Base-by-base conservation (phyloP, 2,888 invertebrate genomes). In the Polydrusus tereticollis region DNA sequence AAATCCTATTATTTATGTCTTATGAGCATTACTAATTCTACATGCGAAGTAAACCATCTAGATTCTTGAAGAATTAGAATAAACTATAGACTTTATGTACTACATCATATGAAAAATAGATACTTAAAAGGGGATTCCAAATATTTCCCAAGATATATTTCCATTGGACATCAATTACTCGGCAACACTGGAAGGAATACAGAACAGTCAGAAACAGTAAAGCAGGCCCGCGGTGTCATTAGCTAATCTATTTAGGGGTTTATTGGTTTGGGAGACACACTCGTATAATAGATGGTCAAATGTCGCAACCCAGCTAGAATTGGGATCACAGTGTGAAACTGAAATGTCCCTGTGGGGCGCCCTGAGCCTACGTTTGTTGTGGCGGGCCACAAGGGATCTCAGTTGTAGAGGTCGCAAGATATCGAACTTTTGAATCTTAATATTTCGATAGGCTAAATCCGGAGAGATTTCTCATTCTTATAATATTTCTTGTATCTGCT, bases 221-320 rank as follows among this genome's bases (percentile, higher is more conserved):
- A 59, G 43, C 67, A 69, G 59, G 62, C 73, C 66, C 43, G 52
- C 69, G 74, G 72, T 75, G 76, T 74, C 72, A 74, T 77, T 76
- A 77, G 75, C 75, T 78, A 78, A 79, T 77, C 78, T 79, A 75
- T 77, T 78, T 79, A 77, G 74, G 69, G 78, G 77, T 76, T 78
- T 79, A 78, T 78, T 80, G 80, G 81, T 81, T 82, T 80, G 78
- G 75, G 77, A 50, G 63, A 76, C 77, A 77, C 80, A 77, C 78
- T 80, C 77, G 79, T 80, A 78, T 82, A 83, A 83, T 82, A 78
- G 81, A 83, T 82, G 82, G 82, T 82, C 82, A 83, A 79, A 82
- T 82, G 83, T 83, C 82, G 82, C 79, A 80, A 76, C 77, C 80
- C 79, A 77, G 77, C 80, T 82, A 81, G 81, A 81, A 82, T 80